Percentiles rank a stretch among this genome's conserved stretches.
Evolutionary conservation across 2,888 invertebrate species (phyloP).

Genomic region (Synergus japonicus): DNA sequence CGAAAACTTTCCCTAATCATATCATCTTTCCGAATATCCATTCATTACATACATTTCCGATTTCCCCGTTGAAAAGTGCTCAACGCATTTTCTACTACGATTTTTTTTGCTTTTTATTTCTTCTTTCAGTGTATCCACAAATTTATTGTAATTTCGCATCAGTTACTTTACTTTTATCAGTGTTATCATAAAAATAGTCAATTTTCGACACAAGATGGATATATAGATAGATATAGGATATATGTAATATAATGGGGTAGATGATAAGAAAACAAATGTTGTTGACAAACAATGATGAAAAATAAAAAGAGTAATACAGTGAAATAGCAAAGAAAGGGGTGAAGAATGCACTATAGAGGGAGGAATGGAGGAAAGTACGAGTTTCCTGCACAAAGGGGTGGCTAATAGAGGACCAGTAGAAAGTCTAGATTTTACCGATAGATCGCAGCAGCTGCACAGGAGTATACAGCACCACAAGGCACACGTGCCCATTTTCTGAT

Average conservation of each 20-base stretch:
- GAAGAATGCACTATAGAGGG: background rate
- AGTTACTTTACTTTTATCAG: too few relatives aligned
- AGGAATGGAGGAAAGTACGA: background rate
- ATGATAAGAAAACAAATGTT: conserved; percentile 4
- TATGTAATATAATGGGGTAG: too few relatives aligned
- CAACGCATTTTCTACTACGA: too few relatives aligned
- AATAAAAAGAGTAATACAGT: background rate
- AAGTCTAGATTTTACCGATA: conserved; percentile 46
- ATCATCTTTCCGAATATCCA: conserved; percentile 18
- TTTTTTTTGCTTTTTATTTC: too few relatives aligned
- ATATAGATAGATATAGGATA: too few relatives aligned
- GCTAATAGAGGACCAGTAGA: background rate
- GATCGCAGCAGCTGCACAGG: conserved; percentile 52
- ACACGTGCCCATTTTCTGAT: conserved; percentile 29
- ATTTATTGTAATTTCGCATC: too few relatives aligned
- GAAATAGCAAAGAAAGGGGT: background rate
- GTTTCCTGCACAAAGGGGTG: conserved; percentile 20
- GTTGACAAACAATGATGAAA: background rate
- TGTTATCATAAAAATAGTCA: too few relatives aligned
- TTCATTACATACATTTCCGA: too few relatives aligned
- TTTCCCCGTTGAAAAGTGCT: too few relatives aligned
- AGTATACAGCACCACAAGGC: conserved; percentile 37
- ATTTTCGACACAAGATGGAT: too few relatives aligned
- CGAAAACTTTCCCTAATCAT: conserved; percentile 33
- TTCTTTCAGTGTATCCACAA: too few relatives aligned